A percentile compares a stretch with the other conserved stretches of the same genome.
phyloP scores from a whole-genome alignment of 2,113 vertebrate genomes.

The Tragelaphus strepsiceros region DNA sequence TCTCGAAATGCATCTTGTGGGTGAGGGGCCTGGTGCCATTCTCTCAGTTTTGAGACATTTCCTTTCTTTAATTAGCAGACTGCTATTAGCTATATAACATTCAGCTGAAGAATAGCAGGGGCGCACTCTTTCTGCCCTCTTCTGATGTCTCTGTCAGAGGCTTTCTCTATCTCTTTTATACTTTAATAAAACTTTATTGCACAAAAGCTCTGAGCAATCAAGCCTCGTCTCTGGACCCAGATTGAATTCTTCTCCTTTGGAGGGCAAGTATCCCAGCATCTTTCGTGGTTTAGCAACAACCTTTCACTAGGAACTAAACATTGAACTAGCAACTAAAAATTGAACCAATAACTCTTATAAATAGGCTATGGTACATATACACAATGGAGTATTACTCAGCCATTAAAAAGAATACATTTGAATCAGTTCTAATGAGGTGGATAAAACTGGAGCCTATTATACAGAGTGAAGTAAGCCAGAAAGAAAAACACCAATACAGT shows the following conservation, averaged over 20 bases:
- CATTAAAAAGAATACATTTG: too few relatives aligned
- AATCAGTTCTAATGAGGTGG: too few relatives aligned
- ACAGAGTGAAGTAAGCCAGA: too few relatives aligned
- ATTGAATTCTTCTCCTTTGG: not conserved
- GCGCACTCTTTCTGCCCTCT: not conserved
- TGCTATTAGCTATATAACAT: not conserved
- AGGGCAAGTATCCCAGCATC: not conserved
- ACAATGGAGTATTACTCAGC: too few relatives aligned
- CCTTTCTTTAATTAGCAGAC: not conserved
- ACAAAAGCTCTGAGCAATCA: not conserved
- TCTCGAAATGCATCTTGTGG: not conserved
- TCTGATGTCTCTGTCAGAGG: not conserved
- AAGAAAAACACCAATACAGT: too few relatives aligned
- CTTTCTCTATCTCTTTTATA: not conserved
- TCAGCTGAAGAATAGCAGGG: not conserved
- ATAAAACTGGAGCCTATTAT: too few relatives aligned
- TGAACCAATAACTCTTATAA: not conserved
- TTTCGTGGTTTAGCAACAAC: not conserved
- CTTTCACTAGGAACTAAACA: not conserved
- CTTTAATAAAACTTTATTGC: not conserved
- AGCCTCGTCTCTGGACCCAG: not conserved
- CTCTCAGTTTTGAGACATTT: not conserved
- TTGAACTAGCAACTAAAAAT: not conserved
- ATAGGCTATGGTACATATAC: too few relatives aligned
- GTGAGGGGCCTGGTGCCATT: not conserved